phyloP scores from a whole-genome alignment of 2,113 vertebrate genomes.

The Hypocryptadius cinnamomeus region DNA sequence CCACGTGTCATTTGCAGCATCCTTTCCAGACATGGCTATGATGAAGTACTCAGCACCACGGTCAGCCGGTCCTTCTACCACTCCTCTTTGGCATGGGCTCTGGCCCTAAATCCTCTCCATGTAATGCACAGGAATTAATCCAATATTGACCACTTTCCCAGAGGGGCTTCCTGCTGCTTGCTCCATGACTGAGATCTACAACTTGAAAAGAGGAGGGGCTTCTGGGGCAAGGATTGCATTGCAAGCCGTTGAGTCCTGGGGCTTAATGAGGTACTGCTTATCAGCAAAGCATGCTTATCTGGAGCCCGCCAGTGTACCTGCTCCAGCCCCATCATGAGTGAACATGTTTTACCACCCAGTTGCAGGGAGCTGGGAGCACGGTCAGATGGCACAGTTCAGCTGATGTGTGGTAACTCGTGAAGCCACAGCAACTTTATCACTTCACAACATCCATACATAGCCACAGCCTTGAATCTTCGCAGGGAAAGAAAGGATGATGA shows the following conservation, averaged over 20 bases:
- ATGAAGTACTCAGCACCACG: background rate
- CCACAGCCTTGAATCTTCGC: slow-evolving; percentile 35
- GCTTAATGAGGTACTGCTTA: slow-evolving; percentile 53
- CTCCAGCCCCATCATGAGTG: slow-evolving; percentile 38
- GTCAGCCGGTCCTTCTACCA: fast-evolving
- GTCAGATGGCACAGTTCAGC: background rate
- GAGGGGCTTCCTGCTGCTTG: background rate
- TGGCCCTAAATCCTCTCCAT: background rate
- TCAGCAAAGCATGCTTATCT: slow-evolving; percentile 43
- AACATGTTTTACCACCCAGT: slow-evolving; percentile 62
- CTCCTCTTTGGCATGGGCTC: background rate
- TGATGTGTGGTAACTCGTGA: slow-evolving; percentile 26
- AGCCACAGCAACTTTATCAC: slow-evolving; percentile 56
- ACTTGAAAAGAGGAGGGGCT: background rate
- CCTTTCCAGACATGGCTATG: background rate
- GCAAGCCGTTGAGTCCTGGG: slow-evolving; percentile 51
- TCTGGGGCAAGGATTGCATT: slow-evolving; percentile 11
- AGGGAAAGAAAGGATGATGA: slow-evolving; percentile 50
- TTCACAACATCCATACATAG: slow-evolving; percentile 64
- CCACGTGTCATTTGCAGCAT: background rate
- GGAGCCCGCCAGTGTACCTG: slow-evolving; percentile 12
- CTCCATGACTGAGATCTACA: background rate
- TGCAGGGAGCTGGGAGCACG: background rate
- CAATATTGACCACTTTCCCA: background rate
- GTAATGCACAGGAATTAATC: background rate